Conservation (phyloP, 2,113 vertebrate species). For the Eudorcas thomsonii region DNA sequence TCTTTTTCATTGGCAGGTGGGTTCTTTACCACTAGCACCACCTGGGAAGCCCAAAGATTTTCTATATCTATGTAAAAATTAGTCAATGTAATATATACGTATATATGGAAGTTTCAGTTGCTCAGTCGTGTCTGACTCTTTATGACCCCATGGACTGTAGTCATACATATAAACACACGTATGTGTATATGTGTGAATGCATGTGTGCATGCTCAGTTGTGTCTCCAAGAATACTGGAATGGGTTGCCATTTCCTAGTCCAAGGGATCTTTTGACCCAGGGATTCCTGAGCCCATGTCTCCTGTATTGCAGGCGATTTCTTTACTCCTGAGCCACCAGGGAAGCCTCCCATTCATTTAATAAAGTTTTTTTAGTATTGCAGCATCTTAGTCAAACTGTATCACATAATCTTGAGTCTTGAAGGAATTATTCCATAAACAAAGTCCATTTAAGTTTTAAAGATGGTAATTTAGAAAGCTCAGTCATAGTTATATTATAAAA, state of each 20-base stretch:
- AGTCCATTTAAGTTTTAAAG: background rate
- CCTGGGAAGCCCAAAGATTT: background rate
- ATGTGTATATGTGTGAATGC: too few species aligned
- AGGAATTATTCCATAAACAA: background rate
- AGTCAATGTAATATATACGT: background rate
- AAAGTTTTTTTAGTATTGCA: background rate
- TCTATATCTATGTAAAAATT: background rate
- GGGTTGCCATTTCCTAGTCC: background rate
- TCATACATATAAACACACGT: background rate
- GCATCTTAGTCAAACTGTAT: background rate
- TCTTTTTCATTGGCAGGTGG: background rate
- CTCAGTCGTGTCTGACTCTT: background rate
- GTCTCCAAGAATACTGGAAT: background rate
- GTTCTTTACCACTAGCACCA: background rate
- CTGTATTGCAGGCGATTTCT: background rate
- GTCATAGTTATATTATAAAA: background rate
- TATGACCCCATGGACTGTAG: background rate
- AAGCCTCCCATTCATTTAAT: background rate
- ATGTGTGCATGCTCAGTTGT: background rate
- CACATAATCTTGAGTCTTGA: background rate
- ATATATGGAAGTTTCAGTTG: background rate
- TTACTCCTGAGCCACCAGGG: background rate
- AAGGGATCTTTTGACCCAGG: background rate
- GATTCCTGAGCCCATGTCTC: background rate
- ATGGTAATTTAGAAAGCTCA: background rate